These are phyloP conservation scores for Limulus polyphemus DNA, from an alignment of 2,888 invertebrate genomes.

Conservation along the genomic window DNA sequence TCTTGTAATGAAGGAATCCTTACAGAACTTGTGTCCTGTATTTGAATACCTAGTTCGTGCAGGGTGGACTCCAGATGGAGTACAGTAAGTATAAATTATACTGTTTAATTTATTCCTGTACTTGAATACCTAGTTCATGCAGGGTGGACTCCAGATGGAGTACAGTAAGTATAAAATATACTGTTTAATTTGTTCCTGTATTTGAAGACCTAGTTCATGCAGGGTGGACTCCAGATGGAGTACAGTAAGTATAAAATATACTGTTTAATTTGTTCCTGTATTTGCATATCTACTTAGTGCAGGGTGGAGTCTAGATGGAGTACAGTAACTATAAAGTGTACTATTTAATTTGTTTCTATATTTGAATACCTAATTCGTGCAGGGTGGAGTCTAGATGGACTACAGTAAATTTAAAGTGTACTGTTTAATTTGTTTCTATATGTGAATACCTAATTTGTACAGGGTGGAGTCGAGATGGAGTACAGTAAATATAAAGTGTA, in stretches of 20 bases:
- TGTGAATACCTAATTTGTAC: too few species aligned
- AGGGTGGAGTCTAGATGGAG: slow-evolving; percentile 87
- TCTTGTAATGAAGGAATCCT: slow-evolving; percentile 58
- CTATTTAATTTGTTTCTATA: too few species aligned
- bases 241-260: slow-evolving; percentile 54
- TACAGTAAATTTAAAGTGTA: too few species aligned
- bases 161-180: slow-evolving; percentile 54
- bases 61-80: slow-evolving; percentile 87
- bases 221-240: slow-evolving; percentile 87
- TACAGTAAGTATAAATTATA: slow-evolving; percentile 53
- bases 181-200: slow-evolving; percentile 48
- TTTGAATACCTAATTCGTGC: too few species aligned
- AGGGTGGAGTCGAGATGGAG: too few species aligned
- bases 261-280: slow-evolving; percentile 48
- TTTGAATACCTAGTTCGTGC: slow-evolving; percentile 88
- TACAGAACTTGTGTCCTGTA: slow-evolving; percentile 73
- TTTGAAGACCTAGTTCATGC: slow-evolving; percentile 88
- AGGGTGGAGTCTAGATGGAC: too few species aligned
- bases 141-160: slow-evolving; percentile 87
- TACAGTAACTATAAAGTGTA: slow-evolving; percentile 52
- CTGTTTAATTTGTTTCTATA: too few species aligned
- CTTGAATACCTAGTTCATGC: slow-evolving; percentile 88
- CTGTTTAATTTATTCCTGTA: slow-evolving; percentile 48
- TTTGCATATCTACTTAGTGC: slow-evolving; percentile 88
- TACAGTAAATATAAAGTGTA: too few species aligned